A percentile compares a stretch with the other conserved stretches of the same genome.
Evolutionary conservation across 2,888 invertebrate genomes (phyloP).

Genomic region (Pimpla rufipes): DNA sequence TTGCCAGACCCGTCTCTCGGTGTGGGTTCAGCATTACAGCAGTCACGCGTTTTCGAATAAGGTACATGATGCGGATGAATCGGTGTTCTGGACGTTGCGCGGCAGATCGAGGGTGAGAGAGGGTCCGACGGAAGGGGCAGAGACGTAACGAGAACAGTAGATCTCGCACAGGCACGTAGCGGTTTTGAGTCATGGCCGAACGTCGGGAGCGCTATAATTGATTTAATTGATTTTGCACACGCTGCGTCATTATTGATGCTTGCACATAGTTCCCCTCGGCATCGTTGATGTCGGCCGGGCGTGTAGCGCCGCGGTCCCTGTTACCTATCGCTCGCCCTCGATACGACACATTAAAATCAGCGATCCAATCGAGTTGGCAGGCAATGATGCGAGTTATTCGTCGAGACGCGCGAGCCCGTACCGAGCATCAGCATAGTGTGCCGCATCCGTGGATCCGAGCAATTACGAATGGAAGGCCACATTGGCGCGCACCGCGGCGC

Average conservation of each 20-base stretch:
- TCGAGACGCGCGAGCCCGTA: conserved; percentile 67
- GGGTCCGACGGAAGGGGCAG: conserved; percentile 21
- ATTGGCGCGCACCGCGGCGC: conserved; percentile 33
- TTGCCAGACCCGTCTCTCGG: too few relatives aligned
- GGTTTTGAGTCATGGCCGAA: conserved; percentile 70
- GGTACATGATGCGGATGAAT: conserved; percentile 59
- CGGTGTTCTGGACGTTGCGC: too few relatives aligned
- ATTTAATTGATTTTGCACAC: conserved; percentile 80
- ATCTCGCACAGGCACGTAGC: conserved; percentile 48
- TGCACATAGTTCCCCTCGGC: conserved; percentile 51
- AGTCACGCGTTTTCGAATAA: conserved; percentile 34
- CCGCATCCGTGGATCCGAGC: conserved; percentile 59
- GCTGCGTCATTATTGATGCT: conserved; percentile 80
- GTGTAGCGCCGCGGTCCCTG: background rate
- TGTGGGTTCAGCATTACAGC: conserved; percentile 1
- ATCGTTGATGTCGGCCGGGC: background rate
- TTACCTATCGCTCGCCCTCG: conserved; percentile 19
- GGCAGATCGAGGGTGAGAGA: too few relatives aligned
- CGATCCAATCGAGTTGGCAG: conserved; percentile 77
- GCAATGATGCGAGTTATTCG: conserved; percentile 77
- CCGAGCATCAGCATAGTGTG: conserved; percentile 47
- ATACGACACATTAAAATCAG: conserved; percentile 79
- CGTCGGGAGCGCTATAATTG: conserved; percentile 76
- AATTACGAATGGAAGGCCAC: conserved; percentile 68
- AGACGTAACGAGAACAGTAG: conserved; percentile 13